Percentiles rank a stretch among this genome's conserved stretches.
phyloP scores from a whole-genome alignment of 2,888 invertebrate genomes.

The Agrotis ipsilon region DNA sequence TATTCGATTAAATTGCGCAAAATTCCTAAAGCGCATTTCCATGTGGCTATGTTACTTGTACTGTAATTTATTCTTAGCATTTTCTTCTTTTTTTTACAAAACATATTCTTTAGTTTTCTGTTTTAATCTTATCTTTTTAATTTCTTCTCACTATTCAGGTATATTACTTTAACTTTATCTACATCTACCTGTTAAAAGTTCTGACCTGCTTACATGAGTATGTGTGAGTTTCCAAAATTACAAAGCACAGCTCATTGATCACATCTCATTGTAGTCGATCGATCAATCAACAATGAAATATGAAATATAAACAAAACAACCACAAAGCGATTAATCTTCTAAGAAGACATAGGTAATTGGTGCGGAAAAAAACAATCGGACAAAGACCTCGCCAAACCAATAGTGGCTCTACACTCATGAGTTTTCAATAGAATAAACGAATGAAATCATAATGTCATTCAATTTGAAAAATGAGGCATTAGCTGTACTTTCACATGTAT shows the following conservation, averaged over 20 bases:
- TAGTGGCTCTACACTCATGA: constrained; percentile 18
- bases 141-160: too few species aligned
- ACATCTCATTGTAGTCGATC: constrained; percentile 58
- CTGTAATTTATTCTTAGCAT: not conserved
- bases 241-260: constrained; percentile 27
- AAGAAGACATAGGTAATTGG: constrained; percentile 51
- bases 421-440: constrained; percentile 28
- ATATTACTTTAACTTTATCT: not conserved
- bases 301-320: constrained; percentile 64
- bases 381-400: constrained; percentile 45
- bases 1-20: constrained; percentile 6
- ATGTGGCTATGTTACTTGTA: not conserved
- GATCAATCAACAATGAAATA: constrained; percentile 70
- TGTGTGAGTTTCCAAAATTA: not conserved
- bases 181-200: constrained; percentile 3
- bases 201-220: not conserved
- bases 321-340: constrained; percentile 68
- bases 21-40: not conserved
- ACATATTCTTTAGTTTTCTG: too few species aligned
- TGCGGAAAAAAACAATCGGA: constrained; percentile 39
- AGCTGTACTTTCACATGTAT: constrained; percentile 28
- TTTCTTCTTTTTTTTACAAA: too few species aligned
- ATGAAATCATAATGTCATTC: constrained; percentile 34
- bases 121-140: too few species aligned
- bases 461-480: constrained; percentile 48